These are phyloP conservation scores for Epizoanthus ramosus DNA, from an alignment of 92 coral and sea anemone genomes.

Conservation along the genomic window DNA sequence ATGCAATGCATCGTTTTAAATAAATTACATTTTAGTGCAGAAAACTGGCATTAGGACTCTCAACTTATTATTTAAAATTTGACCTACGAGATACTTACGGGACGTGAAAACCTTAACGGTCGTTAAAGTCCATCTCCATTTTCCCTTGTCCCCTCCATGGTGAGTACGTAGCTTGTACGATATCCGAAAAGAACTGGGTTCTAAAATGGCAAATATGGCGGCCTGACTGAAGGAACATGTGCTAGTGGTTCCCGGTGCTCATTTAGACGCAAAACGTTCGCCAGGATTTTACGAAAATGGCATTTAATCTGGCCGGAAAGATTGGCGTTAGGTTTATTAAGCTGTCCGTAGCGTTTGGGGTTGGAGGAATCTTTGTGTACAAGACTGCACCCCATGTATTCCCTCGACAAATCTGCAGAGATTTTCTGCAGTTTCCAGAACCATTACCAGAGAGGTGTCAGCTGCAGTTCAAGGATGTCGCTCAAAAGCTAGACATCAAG, in stretches of 20 bases:
- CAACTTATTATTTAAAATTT: too few species aligned
- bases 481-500: constrained; percentile 62
- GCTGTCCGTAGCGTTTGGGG: constrained; percentile 82
- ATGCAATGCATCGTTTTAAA: too few species aligned
- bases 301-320: constrained; percentile 69
- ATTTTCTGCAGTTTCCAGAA: constrained; percentile 47
- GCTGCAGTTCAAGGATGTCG: constrained; percentile 66
- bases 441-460: constrained; percentile 65
- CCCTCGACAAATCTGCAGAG: constrained; percentile 68
- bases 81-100: too few species aligned
- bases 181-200: constrained; percentile 16
- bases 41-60: too few species aligned
- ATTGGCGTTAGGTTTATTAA: constrained; percentile 71
- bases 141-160: not conserved
- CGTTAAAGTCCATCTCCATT: not conserved
- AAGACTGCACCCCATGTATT: constrained; percentile 70
- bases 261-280: not conserved
- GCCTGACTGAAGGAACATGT: not conserved
- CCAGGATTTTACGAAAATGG: constrained; percentile 36
- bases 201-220: not conserved
- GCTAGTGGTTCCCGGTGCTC: not conserved
- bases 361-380: constrained; percentile 75
- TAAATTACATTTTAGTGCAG: too few species aligned
- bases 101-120: too few species aligned
- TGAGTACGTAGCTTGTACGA: not conserved